phyloP scores from a whole-genome alignment of 1,140 invertebrate species.

The Propsilocerus akamusi region DNA sequence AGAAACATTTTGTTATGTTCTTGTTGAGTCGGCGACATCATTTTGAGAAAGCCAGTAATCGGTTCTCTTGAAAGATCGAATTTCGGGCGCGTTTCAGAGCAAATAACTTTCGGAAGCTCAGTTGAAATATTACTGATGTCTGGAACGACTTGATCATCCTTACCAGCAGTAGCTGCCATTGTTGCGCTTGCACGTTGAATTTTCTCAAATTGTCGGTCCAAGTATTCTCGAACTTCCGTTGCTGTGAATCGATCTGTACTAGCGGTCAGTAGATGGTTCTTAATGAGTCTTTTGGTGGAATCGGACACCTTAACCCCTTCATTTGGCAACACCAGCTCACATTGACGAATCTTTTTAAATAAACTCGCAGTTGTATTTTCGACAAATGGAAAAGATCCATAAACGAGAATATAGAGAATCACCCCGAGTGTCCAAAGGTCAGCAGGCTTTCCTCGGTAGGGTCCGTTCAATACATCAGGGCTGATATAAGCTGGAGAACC shows the following conservation, averaged over 20 bases:
- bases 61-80: background rate
- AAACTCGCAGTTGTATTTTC: constrained; percentile 56
- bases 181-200: background rate
- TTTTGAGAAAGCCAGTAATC: background rate
- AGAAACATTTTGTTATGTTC: background rate
- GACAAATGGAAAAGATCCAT: constrained; percentile 76
- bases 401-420: constrained; percentile 68
- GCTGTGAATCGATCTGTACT: background rate
- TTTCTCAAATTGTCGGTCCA: background rate
- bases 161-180: background rate
- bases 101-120: background rate
- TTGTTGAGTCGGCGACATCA: background rate
- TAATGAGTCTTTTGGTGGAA: background rate
- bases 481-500: constrained; percentile 74
- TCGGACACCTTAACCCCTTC: constrained; percentile 20
- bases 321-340: constrained; percentile 44
- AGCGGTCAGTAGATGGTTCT: background rate
- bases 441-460: constrained; percentile 56
- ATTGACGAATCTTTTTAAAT: constrained; percentile 59
- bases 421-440: constrained; percentile 79
- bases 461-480: constrained; percentile 61
- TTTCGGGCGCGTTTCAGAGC: background rate
- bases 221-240: background rate
- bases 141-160: background rate
- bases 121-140: background rate